A percentile compares a stretch with the other conserved stretches of the same genome.
phyloP scores from a whole-genome alignment of 2,888 invertebrate genomes.

The Baronia brevicornis region DNA sequence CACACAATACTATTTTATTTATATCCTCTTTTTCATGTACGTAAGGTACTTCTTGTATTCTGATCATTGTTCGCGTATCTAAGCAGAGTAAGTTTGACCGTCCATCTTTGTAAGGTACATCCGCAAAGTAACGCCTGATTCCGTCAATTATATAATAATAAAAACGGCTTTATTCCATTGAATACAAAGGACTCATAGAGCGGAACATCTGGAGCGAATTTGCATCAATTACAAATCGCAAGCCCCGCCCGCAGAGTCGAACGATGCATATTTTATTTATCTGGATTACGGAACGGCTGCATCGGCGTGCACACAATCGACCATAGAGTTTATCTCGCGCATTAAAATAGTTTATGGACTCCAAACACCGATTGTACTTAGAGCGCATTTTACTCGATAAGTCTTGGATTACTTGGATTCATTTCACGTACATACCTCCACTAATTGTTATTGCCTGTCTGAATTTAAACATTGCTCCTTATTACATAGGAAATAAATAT shows the following conservation, averaged over 20 bases:
- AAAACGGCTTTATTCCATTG: no score
- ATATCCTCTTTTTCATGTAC: no score
- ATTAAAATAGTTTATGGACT: slow-evolving; percentile 48
- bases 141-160: no score
- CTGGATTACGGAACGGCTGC: slow-evolving; percentile 8
- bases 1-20: no score
- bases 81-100: no score
- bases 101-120: no score
- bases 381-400: slow-evolving; percentile 12
- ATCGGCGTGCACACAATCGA: slow-evolving; percentile 13
- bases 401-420: slow-evolving; percentile 8
- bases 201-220: slow-evolving; percentile 4
- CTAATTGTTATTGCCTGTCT: slow-evolving; percentile 4
- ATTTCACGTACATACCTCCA: slow-evolving; percentile 2
- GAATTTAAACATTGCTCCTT: neutral
- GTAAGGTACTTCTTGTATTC: no score
- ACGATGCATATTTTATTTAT: slow-evolving; percentile 12
- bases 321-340: slow-evolving; percentile 34
- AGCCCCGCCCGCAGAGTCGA: neutral
- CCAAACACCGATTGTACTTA: slow-evolving; percentile 5
- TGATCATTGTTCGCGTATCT: no score
- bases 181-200: no score
- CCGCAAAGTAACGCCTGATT: no score
- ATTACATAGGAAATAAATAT: neutral
- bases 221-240: slow-evolving; percentile 2